Evolutionary conservation across 2,797 vertebrate species (phyloP).

Genomic region (Luscinia luscinia): DNA sequence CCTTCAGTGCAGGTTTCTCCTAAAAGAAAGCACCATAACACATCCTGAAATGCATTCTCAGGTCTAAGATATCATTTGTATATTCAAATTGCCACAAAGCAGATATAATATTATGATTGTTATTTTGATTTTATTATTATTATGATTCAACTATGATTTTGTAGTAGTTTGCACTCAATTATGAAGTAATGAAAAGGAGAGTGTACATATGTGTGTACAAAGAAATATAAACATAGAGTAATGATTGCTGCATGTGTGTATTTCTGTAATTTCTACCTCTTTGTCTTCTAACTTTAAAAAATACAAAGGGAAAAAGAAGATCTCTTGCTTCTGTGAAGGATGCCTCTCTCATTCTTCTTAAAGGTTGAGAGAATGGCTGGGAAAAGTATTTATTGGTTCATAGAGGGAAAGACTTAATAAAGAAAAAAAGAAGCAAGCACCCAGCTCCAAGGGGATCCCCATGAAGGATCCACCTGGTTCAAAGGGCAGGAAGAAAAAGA

Average conservation of each 20-base stretch:
- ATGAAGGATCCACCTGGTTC: not conserved
- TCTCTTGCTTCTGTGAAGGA: not conserved
- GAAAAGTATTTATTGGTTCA: not conserved
- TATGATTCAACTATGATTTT: not conserved
- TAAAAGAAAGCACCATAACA: not conserved
- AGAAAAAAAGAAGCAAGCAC: not conserved
- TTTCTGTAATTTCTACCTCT: not conserved
- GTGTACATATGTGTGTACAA: rapidly evolving
- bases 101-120: not conserved
- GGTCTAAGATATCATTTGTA: not conserved
- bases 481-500: too few species aligned
- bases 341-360: not conserved
- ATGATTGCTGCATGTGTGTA: not conserved
- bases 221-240: not conserved
- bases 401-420: not conserved
- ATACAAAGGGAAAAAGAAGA: not conserved
- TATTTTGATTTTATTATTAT: not conserved
- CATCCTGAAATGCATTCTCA: not conserved
- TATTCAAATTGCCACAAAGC: not conserved
- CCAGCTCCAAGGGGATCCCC: not conserved
- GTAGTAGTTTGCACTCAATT: not conserved
- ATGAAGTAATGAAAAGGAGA: not conserved
- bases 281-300: not conserved
- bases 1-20: not conserved
- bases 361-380: not conserved